A percentile compares a stretch with the other conserved stretches of the same genome.
Evolutionary conservation across 2,888 invertebrate genomes (phyloP).

Genomic region (Apantesis nais): DNA sequence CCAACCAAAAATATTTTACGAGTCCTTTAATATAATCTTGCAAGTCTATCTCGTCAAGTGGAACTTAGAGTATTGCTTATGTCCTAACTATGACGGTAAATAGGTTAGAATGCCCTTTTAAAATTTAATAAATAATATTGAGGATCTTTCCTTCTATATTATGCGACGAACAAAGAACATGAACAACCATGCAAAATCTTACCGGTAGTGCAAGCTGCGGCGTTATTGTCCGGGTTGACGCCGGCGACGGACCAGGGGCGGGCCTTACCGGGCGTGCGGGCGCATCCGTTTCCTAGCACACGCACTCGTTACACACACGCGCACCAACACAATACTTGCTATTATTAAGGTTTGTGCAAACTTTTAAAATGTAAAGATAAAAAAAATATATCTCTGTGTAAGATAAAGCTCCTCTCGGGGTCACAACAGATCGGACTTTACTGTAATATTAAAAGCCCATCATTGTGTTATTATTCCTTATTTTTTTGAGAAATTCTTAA

Average conservation of each 20-base stretch:
- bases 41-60: too few relatives aligned
- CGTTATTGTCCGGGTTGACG: slow-evolving; percentile 73
- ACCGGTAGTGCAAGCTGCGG: slow-evolving; percentile 81
- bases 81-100: neutral
- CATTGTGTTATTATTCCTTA: neutral
- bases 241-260: slow-evolving; percentile 84
- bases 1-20: too few relatives aligned
- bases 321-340: slow-evolving; percentile 24
- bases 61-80: neutral
- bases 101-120: neutral
- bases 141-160: neutral
- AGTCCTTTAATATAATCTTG: too few relatives aligned
- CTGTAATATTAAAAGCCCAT: neutral
- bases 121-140: neutral
- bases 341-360: slow-evolving; percentile 23
- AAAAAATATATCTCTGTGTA: neutral
- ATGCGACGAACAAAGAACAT: neutral
- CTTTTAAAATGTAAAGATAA: slow-evolving; percentile 17
- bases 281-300: slow-evolving; percentile 77
- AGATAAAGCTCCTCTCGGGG: too few relatives aligned
- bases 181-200: slow-evolving; percentile 45
- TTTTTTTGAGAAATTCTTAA: too few relatives aligned
- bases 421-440: too few relatives aligned
- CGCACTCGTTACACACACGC: slow-evolving; percentile 39
- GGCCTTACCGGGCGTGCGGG: slow-evolving; percentile 78